Evolutionary conservation across 2,113 vertebrate genomes (phyloP), one percentile per base, ranked within the genome.

Genomic region (Gopherus flavomarginatus): DNA sequence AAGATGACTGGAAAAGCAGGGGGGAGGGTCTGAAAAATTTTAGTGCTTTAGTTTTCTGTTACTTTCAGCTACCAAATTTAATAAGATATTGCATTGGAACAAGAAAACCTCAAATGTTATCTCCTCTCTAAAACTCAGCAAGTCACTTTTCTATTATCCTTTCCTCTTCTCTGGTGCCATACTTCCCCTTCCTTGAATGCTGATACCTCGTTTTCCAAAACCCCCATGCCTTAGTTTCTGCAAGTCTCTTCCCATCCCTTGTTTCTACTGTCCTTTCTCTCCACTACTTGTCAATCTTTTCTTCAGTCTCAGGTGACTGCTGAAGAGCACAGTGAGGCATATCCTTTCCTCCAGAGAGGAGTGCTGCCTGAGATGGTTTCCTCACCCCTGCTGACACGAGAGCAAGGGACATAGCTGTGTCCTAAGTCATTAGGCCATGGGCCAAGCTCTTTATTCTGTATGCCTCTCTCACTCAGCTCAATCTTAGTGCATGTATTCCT

Each of bases 331-430:
- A 65, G 87, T 95, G 31, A 86, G 53, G 87, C 75, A 91, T 95
- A 88, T 94, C 96, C 96, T 93, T 95, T 88, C 65, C 44, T 82
- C 88, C 83, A 92, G 52, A 77, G 6, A 78, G 2, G 13, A 77
- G 42, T 12, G 38, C 72, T 78, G 42, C 24, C 38, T 8, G 49
- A 3, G 47, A 12, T 13, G 6, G 12, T 24, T 31, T 16, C 8
- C 31, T 49, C 3, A 35, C 8, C 47, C 14, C 53, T 79, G 31
- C 52, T 85, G 35, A 44, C 65, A 96, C 29, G 1, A 0, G 44
- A 89, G 22, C 0, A 0, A 65, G 44, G 95, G 53, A 47, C 44
- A 79, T 84, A 92, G 38, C 21, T 26, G 86, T 69, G 22, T 90
- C 42, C 53, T 85, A 59, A 29, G 29, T 59, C 11, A 29, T 59